These are phyloP conservation scores for Eulemur albifrons DNA, from an alignment of 2,797 vertebrate species.

Conservation along the genomic window DNA sequence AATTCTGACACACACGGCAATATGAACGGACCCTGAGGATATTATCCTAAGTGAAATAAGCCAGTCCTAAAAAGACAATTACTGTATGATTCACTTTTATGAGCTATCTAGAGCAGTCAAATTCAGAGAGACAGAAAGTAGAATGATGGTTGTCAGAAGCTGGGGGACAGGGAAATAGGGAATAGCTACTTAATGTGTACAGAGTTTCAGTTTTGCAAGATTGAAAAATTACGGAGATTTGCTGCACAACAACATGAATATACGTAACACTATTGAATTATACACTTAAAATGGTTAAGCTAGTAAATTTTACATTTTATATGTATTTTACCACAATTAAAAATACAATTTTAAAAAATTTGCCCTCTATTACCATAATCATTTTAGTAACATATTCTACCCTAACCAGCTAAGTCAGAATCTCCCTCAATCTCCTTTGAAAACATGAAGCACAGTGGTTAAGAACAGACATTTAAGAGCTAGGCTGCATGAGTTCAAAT, in stretches of 20 bases:
- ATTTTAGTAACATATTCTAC: not conserved
- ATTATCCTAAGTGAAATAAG: not conserved
- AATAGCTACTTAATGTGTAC: not conserved
- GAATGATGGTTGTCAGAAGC: not conserved
- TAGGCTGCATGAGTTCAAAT: not conserved
- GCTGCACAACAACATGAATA: not conserved
- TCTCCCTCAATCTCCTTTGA: not conserved
- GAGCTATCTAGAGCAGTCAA: not conserved
- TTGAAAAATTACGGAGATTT: not conserved
- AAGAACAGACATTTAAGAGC: not conserved
- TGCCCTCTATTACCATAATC: not conserved
- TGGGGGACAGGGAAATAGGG: not conserved
- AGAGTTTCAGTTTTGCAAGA: not conserved
- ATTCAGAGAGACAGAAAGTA: not conserved
- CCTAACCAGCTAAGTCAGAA: constrained; percentile 4
- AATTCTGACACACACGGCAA: not conserved
- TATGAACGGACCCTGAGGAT: not conserved
- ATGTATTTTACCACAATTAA: not conserved
- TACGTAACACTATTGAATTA: not conserved
- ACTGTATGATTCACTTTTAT: constrained; percentile 9
- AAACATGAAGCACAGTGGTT: not conserved
- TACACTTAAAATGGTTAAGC: not conserved
- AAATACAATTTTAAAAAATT: not conserved
- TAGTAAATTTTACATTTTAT: not conserved
- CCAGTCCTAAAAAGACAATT: not conserved